These are phyloP conservation scores for Scomber japonicus DNA, from an alignment of 2,113 vertebrate species.

Conservation along the genomic window DNA sequence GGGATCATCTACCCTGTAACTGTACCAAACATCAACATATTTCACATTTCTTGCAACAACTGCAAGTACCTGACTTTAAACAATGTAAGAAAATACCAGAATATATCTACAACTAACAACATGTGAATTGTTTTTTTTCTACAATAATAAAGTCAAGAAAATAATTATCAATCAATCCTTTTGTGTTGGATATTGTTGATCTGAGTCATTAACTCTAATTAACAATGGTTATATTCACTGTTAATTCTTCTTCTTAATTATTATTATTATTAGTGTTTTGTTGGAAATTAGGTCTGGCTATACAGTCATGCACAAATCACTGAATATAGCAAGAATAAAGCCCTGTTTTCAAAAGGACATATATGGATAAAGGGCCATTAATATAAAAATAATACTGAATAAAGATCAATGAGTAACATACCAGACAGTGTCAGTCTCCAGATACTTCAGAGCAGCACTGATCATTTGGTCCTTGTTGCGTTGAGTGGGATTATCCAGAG, in stretches of 20 bases:
- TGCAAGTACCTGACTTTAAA: background rate
- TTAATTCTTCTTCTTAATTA: no score
- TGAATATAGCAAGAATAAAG: background rate
- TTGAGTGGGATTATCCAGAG: constrained; percentile 94
- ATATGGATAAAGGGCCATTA: background rate
- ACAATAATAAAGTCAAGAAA: background rate
- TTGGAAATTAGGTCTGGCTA: no score
- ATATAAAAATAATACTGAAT: background rate
- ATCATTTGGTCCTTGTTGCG: constrained; percentile 91
- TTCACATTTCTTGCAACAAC: background rate
- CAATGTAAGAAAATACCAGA: background rate
- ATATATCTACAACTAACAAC: background rate
- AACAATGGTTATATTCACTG: background rate
- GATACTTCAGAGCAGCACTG: constrained; percentile 90
- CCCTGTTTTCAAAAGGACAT: background rate
- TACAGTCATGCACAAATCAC: background rate
- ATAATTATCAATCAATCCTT: background rate
- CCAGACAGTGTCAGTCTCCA: constrained; percentile 98
- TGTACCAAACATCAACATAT: constrained; percentile 65
- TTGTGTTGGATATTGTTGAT: background rate
- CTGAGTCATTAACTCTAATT: background rate
- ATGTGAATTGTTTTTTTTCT: background rate
- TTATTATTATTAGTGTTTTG: no score
- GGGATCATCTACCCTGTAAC: constrained; percentile 97
- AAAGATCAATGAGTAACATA: constrained; percentile 58